Percentiles rank a stretch among this genome's conserved stretches.
Conservation (phyloP, 2,797 vertebrate genomes). For the Sebastes dallii region DNA sequence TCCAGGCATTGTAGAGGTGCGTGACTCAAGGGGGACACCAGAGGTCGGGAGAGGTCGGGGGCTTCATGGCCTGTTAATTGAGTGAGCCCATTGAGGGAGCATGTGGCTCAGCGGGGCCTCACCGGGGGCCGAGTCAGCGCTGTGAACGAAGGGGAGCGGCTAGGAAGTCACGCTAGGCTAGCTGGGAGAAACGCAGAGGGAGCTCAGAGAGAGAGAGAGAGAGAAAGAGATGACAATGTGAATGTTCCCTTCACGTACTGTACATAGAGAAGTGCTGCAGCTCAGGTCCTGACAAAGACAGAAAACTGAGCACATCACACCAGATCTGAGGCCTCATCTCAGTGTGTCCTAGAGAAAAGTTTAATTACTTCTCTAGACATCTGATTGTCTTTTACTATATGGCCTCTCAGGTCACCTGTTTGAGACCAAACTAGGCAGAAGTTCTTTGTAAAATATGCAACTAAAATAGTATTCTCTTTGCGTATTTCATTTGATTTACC, state of each 20-base stretch:
- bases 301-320: neutral
- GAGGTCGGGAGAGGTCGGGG: conserved; percentile 53
- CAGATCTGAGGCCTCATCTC: too few relatives aligned
- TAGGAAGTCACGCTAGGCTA: conserved; percentile 35
- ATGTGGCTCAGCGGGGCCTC: conserved; percentile 49
- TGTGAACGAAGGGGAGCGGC: neutral
- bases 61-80: conserved; percentile 70
- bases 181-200: neutral
- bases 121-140: neutral
- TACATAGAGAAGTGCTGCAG: neutral
- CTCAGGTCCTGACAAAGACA: neutral
- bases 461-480: neutral
- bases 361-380: neutral
- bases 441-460: neutral
- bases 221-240: neutral
- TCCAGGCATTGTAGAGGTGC: conserved; percentile 35
- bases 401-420: neutral
- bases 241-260: neutral
- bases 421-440: neutral
- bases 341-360: too few relatives aligned
- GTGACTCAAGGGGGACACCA: conserved; percentile 33
- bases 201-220: neutral
- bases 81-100: conserved; percentile 62
- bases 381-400: neutral
- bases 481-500: too few relatives aligned